Evolutionary conservation across 2,888 invertebrate genomes (phyloP).

Genomic region (Zygothrica quintamaculata): DNA sequence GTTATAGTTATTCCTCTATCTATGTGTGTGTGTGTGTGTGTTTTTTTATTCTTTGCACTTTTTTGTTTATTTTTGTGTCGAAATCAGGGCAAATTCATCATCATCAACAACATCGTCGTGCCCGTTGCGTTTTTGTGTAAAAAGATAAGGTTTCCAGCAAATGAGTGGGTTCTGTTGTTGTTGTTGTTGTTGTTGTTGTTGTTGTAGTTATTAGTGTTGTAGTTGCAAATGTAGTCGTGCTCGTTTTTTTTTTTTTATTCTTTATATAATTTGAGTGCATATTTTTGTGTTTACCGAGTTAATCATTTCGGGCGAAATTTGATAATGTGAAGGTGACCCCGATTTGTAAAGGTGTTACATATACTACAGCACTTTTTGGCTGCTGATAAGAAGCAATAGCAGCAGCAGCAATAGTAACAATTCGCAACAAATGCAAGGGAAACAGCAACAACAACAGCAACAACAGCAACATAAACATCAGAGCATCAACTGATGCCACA

Average conservation of each 20-base stretch:
- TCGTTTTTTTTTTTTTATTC: slow-evolving; percentile 54
- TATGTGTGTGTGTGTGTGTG: slow-evolving; percentile 23
- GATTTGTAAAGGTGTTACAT: slow-evolving; percentile 59
- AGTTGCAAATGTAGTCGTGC: slow-evolving; percentile 15
- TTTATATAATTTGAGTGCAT: slow-evolving; percentile 54
- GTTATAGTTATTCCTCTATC: slow-evolving; percentile 38
- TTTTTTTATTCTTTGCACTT: slow-evolving; percentile 35
- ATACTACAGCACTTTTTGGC: slow-evolving; percentile 55
- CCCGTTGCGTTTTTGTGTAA: slow-evolving; percentile 73
- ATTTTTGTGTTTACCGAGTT: slow-evolving; percentile 66
- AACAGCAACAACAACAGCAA: slow-evolving; percentile 11
- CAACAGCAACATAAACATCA: slow-evolving; percentile 6
- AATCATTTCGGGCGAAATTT: slow-evolving; percentile 81
- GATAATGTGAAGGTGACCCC: slow-evolving; percentile 81
- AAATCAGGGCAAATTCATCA: slow-evolving; percentile 84
- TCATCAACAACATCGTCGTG: slow-evolving; percentile 78
- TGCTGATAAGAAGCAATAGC: slow-evolving; percentile 61
- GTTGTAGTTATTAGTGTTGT: slow-evolving; percentile 34
- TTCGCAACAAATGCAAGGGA: slow-evolving; percentile 1
- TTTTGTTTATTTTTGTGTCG: slow-evolving; percentile 80
- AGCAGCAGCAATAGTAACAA: slow-evolving; percentile 10
- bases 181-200: slow-evolving; percentile 44
- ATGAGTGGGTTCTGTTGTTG: slow-evolving; percentile 59
- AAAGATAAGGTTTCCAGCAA: slow-evolving; percentile 76
- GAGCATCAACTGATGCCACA: slow-evolving; percentile 49